phyloP scores from a whole-genome alignment of 2,797 vertebrate genomes.

The Molossus molossus region DNA sequence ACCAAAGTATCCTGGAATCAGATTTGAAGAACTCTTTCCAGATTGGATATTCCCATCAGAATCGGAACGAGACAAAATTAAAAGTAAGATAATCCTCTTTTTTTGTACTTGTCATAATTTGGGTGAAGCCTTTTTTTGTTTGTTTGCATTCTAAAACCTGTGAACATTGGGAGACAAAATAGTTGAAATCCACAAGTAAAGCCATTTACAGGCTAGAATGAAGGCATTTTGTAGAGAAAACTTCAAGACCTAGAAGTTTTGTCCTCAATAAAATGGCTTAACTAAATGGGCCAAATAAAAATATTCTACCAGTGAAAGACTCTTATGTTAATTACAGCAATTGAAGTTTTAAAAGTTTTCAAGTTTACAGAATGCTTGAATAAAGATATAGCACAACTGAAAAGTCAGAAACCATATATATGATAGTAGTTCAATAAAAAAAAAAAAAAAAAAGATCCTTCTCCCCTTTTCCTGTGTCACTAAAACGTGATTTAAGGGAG shows the following conservation, averaged over 20 bases:
- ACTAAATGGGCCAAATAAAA: constrained; percentile 32
- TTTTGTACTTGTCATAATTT: constrained; percentile 48
- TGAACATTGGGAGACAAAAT: not conserved
- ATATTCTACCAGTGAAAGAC: not conserved
- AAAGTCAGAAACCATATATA: not conserved
- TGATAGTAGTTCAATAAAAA: not conserved
- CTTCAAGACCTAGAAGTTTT: not conserved
- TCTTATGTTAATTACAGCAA: not conserved
- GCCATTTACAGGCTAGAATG: not conserved
- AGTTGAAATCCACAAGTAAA: not conserved
- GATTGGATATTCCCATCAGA: constrained; percentile 98
- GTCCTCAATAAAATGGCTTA: not conserved
- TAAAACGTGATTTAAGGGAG: not conserved
- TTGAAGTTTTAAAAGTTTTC: constrained; percentile 4
- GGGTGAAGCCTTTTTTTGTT: not conserved
- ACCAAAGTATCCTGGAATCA: constrained; percentile 97
- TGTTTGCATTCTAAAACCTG: not conserved
- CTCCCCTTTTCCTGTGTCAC: not conserved
- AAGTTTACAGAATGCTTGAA: not conserved
- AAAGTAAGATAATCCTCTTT: constrained; percentile 93
- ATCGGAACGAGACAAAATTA: constrained; percentile 97
- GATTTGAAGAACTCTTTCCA: constrained; percentile 97
- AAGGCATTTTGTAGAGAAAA: not conserved
- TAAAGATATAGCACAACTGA: not conserved
- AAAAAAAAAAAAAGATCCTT: not conserved